Base-by-base conservation (phyloP, 1,140 invertebrate species). In the Apis cerana region DNA sequence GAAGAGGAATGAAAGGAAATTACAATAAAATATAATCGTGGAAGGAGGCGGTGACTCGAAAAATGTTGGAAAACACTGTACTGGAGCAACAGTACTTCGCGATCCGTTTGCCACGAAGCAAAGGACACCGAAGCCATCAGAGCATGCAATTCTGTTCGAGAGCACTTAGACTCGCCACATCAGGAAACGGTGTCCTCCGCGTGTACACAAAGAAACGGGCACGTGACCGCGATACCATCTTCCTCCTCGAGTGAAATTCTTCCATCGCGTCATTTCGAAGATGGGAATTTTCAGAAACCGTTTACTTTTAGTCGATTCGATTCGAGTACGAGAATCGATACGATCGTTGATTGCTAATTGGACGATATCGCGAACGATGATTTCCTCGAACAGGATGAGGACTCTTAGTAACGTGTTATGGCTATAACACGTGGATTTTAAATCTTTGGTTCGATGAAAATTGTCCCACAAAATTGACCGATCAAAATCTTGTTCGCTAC, bases 141-240 rank as follows among this genome's bases (percentile, higher is more conserved):
- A 87, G 85, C 86, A 72, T 88, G 80, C 54, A 83, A 43, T 33
- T 59, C 74, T 75, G 33, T 75, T 79, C 50, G 62, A 67, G 58
- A 58, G 58, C 67, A 67, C 43, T 88, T 85, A 88, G 79, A 85
- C 50, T 75, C 87, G 85, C 85, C 68, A 84, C 72, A 52, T 64
- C 68, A 86, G 52, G 58, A 59, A 81, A 43, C 72, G 78, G 69
- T 74, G 68, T 81, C 64, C 64, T 43, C n/a, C 54, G 62, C 13
- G 5, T n/a, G 61, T 15, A 33, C 33, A 7, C n/a, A 48, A 50
- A 76, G 64, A 82, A 82, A 69, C 33, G 27, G 43, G 43, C 64
- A 43, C 64, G 74, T 54, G 56, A 43, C 48, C 13, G 11, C 27
- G 65, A 69, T 82, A 17, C 50, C 43, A 70, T 58, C 74, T 54